Evolutionary conservation across 2,113 vertebrate species (phyloP).

Genomic region (Polypterus senegalus): DNA sequence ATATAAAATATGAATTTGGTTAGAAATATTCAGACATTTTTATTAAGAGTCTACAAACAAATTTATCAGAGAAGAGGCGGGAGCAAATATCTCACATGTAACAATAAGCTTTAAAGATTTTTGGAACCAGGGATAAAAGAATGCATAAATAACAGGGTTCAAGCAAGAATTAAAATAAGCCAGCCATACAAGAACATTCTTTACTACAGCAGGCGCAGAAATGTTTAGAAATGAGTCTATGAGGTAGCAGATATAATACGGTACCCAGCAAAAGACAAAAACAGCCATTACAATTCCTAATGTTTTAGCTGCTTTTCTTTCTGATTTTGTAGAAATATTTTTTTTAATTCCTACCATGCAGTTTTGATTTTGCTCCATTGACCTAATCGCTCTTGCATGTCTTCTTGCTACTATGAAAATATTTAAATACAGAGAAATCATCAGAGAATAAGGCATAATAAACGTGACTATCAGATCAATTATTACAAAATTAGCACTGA

Average conservation of each 20-base stretch:
- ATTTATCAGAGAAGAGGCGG: no score
- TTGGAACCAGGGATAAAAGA: not conserved
- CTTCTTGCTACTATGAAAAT: conserved; percentile 5
- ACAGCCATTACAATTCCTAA: conserved; percentile 10
- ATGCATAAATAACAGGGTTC: not conserved
- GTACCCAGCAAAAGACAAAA: conserved; percentile 8
- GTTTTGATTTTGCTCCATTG: conserved; percentile 1
- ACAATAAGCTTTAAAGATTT: conserved; percentile 20
- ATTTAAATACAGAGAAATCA: conserved; percentile 9
- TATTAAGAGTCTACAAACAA: not conserved
- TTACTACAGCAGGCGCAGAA: not conserved
- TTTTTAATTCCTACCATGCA: not conserved
- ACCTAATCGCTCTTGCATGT: conserved; percentile 9
- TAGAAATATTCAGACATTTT: no score
- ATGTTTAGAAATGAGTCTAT: conserved; percentile 5
- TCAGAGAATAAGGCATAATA: conserved; percentile 4
- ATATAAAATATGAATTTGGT: no score
- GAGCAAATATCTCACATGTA: no score
- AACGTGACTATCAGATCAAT: conserved; percentile 14
- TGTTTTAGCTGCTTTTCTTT: conserved; percentile 9
- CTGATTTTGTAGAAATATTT: conserved; percentile 3
- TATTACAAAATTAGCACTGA: not conserved
- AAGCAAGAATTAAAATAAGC: conserved; percentile 10
- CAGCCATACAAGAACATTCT: conserved; percentile 7
- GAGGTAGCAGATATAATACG: conserved; percentile 4